phyloP scores from a whole-genome alignment of 2,888 invertebrate species.

The Odontomyia ornata region DNA sequence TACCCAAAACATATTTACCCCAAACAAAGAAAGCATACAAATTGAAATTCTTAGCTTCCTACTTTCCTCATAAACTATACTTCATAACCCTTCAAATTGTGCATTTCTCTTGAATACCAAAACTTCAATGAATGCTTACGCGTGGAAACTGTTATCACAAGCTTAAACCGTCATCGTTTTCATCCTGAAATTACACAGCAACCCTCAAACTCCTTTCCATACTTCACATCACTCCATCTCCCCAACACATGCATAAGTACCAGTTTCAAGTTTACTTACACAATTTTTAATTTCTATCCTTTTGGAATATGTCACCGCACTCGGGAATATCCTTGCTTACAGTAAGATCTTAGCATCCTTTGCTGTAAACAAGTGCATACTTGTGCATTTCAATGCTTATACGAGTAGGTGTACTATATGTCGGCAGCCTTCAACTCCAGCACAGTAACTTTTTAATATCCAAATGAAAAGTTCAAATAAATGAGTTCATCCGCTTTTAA shows the following conservation, averaged over 20 bases:
- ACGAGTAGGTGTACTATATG: background rate
- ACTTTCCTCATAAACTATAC: background rate
- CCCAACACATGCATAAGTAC: background rate
- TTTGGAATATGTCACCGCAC: background rate
- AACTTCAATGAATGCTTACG: background rate
- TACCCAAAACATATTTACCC: no score
- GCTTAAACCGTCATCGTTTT: background rate
- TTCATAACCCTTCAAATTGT: background rate
- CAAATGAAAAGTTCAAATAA: conserved; percentile 42
- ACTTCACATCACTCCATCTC: background rate
- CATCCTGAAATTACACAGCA: background rate
- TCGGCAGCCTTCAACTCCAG: background rate
- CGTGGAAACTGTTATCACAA: background rate
- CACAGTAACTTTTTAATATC: conserved; percentile 41
- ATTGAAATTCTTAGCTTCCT: no score
- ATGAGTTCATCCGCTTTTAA: conserved; percentile 40
- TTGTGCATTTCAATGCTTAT: background rate
- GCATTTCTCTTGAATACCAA: background rate
- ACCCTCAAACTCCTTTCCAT: background rate
- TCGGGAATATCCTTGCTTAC: no score
- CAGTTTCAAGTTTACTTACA: background rate
- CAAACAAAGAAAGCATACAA: no score
- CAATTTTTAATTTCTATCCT: background rate
- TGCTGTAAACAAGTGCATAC: no score
- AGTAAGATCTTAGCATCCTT: no score